Percentiles rank a stretch among this genome's conserved stretches.
phyloP scores from a whole-genome alignment of 1,140 invertebrate species.

The Trachymyrmex septentrionalis region DNA sequence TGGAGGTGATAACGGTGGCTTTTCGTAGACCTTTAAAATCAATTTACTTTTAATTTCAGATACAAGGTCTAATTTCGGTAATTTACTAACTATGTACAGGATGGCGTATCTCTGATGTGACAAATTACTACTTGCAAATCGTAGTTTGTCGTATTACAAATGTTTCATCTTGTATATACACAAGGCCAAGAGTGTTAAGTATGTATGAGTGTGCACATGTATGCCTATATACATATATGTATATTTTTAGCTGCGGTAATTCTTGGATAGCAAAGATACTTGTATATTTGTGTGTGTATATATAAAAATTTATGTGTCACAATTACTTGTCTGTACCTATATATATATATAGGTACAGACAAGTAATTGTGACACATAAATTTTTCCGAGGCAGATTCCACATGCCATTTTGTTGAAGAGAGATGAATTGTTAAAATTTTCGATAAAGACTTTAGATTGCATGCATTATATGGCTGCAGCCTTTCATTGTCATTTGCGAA shows the following conservation, averaged over 20 bases:
- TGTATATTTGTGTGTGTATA: constrained; percentile 1
- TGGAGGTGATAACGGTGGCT: constrained; percentile 68
- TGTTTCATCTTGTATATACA: constrained; percentile 13
- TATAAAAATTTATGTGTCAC: too few species aligned
- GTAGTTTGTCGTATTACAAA: constrained; percentile 4
- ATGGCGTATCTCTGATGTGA: constrained; percentile 19
- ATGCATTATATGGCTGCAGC: background rate
- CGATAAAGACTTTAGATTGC: background rate
- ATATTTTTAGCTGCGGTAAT: constrained; percentile 33
- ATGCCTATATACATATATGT: constrained; percentile 17
- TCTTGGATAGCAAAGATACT: constrained; percentile 21
- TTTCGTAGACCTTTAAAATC: constrained; percentile 81
- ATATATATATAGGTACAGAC: background rate
- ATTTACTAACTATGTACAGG: constrained; percentile 10
- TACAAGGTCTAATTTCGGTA: constrained; percentile 62
- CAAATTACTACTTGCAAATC: constrained; percentile 24
- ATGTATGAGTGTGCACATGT: constrained; percentile 22
- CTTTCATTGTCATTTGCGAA: background rate
- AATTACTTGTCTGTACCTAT: constrained; percentile 19
- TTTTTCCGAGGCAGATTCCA: background rate
- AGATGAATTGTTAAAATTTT: constrained; percentile 1
- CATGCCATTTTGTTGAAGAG: background rate
- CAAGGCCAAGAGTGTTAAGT: background rate
- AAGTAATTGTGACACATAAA: too few species aligned
- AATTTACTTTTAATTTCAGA: constrained; percentile 29